A percentile compares a stretch with the other conserved stretches of the same genome.
phyloP scores from a whole-genome alignment of 2,888 invertebrate species.

The Eristalis tenax region DNA sequence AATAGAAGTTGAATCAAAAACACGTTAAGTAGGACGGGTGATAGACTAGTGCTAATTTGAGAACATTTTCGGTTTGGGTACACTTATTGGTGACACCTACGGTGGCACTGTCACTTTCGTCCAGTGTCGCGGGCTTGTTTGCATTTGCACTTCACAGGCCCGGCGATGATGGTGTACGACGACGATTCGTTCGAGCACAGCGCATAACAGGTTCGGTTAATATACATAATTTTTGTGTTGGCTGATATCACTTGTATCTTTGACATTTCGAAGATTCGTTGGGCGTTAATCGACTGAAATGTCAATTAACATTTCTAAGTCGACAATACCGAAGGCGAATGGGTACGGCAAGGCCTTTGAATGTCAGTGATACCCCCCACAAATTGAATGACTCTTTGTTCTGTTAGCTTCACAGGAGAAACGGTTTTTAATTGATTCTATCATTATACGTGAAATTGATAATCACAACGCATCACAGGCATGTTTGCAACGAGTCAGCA shows the following conservation, averaged over 20 bases:
- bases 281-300: constrained; percentile 43
- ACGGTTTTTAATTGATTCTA: background rate
- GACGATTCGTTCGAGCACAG: background rate
- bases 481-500: too few relatives aligned
- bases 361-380: constrained; percentile 6
- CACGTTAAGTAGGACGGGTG: background rate
- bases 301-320: constrained; percentile 26
- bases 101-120: constrained; percentile 23
- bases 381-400: background rate
- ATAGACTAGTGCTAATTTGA: background rate
- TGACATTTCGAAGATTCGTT: constrained; percentile 45
- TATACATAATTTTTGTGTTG: background rate
- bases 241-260: constrained; percentile 29
- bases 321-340: constrained; percentile 1
- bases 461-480: too few relatives aligned
- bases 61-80: background rate
- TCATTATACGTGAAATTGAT: background rate
- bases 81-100: background rate
- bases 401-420: background rate
- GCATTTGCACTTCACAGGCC: constrained; percentile 4
- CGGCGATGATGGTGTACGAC: background rate
- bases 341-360: background rate
- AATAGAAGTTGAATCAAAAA: background rate
- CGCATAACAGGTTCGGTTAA: constrained; percentile 19
- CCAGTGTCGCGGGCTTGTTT: background rate